Percentiles rank a stretch among this genome's conserved stretches.
Evolutionary conservation across 2,113 vertebrate genomes (phyloP).

Genomic region (Dicerorhinus sumatrensis): DNA sequence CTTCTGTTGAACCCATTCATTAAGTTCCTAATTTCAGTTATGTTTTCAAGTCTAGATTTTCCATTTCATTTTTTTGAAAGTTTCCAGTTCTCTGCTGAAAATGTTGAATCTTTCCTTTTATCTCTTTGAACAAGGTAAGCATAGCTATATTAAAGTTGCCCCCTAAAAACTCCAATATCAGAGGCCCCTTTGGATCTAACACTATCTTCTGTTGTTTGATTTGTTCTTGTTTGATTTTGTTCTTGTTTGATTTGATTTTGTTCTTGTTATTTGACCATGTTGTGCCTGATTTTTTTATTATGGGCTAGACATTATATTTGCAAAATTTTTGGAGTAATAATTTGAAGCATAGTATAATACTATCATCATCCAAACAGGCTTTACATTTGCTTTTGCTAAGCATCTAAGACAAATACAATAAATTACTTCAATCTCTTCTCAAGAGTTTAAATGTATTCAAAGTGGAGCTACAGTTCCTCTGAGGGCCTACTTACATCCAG

Average conservation of each 20-base stretch:
- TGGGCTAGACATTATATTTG: background rate
- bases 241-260: background rate
- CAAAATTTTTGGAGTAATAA: background rate
- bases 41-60: slow-evolving; percentile 23
- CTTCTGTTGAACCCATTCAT: background rate
- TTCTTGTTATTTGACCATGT: background rate
- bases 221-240: background rate
- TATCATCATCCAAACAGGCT: slow-evolving; percentile 14
- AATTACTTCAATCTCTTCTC: background rate
- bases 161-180: background rate
- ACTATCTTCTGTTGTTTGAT: background rate
- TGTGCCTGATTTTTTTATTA: background rate
- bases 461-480: background rate
- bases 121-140: slow-evolving; percentile 16
- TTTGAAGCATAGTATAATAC: background rate
- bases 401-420: background rate
- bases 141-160: background rate
- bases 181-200: background rate
- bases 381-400: slow-evolving; percentile 35
- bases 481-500: background rate
- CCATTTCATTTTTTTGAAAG: background rate
- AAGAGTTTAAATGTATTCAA: background rate
- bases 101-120: slow-evolving; percentile 5
- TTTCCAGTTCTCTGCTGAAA: slow-evolving; percentile 33
- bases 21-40: slow-evolving; percentile 12